Evolutionary conservation across 2,797 vertebrate species (phyloP).

Genomic region (Protonibea diacanthus): DNA sequence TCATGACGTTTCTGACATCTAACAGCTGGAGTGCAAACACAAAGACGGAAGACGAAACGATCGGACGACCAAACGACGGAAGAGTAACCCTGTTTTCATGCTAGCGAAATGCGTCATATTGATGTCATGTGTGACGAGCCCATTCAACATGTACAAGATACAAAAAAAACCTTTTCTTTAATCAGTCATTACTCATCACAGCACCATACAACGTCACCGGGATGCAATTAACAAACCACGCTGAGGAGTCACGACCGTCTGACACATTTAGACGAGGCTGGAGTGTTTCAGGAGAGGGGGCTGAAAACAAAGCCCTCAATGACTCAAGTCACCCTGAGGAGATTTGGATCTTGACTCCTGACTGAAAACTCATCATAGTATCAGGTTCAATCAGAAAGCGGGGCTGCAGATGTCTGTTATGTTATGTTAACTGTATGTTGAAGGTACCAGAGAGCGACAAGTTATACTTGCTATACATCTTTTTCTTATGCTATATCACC

Average conservation of each 20-base stretch:
- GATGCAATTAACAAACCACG: slow-evolving; percentile 30
- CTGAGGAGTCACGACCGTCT: slow-evolving; percentile 40
- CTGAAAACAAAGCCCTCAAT: slow-evolving; percentile 38
- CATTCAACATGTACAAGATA: background rate
- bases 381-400: background rate
- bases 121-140: background rate
- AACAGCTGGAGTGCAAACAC: background rate
- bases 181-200: slow-evolving; percentile 35
- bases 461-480: too few relatives aligned
- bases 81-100: slow-evolving; percentile 20
- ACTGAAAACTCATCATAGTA: background rate
- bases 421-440: background rate
- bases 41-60: background rate
- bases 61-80: background rate
- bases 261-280: slow-evolving; percentile 34
- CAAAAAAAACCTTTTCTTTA: slow-evolving; percentile 15
- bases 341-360: slow-evolving; percentile 18
- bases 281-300: slow-evolving; percentile 21
- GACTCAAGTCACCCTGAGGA: slow-evolving; percentile 50
- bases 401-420: background rate
- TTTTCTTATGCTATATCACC: background rate
- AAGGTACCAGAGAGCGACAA: background rate
- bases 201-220: background rate
- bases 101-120: background rate
- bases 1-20: background rate